phyloP scores from a whole-genome alignment of 2,888 invertebrate species.

The Parochlus steinenii region DNA sequence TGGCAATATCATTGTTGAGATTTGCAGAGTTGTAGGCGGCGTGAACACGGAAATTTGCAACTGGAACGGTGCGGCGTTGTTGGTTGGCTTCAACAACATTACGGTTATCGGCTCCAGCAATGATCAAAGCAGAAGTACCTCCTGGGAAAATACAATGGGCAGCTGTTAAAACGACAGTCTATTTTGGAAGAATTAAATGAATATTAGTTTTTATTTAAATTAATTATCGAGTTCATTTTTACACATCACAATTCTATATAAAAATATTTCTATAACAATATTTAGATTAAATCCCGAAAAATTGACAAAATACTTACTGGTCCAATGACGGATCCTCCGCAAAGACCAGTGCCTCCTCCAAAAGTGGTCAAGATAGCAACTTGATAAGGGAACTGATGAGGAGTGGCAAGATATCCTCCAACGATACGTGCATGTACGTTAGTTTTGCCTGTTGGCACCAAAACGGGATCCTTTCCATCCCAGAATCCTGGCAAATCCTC shows the following conservation, averaged over 20 bases:
- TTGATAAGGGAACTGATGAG: conserved; percentile 20
- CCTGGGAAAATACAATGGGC: conserved; percentile 4
- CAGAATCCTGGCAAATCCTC: conserved; percentile 10
- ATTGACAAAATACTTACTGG: neutral
- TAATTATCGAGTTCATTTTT: too few relatives aligned
- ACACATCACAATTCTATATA: too few relatives aligned
- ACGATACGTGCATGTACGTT: conserved; percentile 9
- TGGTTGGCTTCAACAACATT: neutral
- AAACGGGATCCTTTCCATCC: conserved; percentile 8
- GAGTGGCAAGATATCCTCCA: conserved; percentile 14
- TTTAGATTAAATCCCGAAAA: too few relatives aligned
- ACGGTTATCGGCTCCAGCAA: conserved; percentile 1
- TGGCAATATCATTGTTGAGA: conserved; percentile 23
- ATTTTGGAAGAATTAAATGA: neutral
- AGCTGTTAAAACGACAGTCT: conserved; percentile 1
- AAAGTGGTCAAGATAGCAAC: conserved; percentile 2
- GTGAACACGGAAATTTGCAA: conserved; percentile 2
- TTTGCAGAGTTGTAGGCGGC: conserved; percentile 17
- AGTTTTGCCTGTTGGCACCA: too few relatives aligned
- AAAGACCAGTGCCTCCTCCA: conserved; percentile 5
- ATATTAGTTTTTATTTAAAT: too few relatives aligned
- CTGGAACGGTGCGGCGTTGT: conserved; percentile 2
- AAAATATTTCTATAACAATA: too few relatives aligned
- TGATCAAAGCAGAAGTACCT: neutral
- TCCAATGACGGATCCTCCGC: conserved; percentile 2